Conservation (phyloP, 2,888 invertebrate species). For the Pimpla rufipes region DNA sequence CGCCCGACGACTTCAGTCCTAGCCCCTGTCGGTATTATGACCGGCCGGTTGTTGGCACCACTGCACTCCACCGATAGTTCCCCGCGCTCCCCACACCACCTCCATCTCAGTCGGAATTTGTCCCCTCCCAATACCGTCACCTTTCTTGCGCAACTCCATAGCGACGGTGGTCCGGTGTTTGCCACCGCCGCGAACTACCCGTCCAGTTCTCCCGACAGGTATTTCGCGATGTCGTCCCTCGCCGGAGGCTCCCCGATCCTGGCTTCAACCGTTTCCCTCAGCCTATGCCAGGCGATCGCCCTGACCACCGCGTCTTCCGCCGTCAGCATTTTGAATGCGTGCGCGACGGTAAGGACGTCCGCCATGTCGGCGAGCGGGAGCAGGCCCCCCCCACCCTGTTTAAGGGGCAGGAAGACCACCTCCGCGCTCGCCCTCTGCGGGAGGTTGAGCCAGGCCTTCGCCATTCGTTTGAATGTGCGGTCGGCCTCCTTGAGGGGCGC, state of each 20-base stretch:
- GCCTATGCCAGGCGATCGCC: constrained; percentile 67
- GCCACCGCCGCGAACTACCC: constrained; percentile 66
- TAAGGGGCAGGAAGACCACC: constrained; percentile 71
- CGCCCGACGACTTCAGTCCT: constrained; percentile 4
- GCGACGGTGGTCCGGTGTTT: constrained; percentile 53
- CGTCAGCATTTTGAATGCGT: constrained; percentile 77
- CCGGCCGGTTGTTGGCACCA: constrained; percentile 17
- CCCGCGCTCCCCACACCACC: constrained; percentile 59
- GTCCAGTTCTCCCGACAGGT: constrained; percentile 72
- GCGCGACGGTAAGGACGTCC: constrained; percentile 75
- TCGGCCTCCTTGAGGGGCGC: constrained; percentile 72
- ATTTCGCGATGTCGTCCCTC: constrained; percentile 70
- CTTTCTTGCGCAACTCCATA: constrained; percentile 73
- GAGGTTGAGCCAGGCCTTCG: constrained; percentile 77
- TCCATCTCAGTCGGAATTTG: constrained; percentile 67
- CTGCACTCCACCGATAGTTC: constrained; percentile 57
- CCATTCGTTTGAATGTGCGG: constrained; percentile 66
- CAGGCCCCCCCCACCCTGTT: constrained; percentile 75
- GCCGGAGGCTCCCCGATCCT: constrained; percentile 49
- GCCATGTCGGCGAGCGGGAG: constrained; percentile 76
- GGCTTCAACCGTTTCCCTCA: constrained; percentile 64
- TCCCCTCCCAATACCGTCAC: constrained; percentile 65
- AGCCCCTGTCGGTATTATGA: constrained; percentile 68
- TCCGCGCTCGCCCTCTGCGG: constrained; percentile 77
- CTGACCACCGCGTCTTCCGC: constrained; percentile 70